Conservation (phyloP, 2,888 invertebrate genomes). For the Dryobotodes eremita region DNA sequence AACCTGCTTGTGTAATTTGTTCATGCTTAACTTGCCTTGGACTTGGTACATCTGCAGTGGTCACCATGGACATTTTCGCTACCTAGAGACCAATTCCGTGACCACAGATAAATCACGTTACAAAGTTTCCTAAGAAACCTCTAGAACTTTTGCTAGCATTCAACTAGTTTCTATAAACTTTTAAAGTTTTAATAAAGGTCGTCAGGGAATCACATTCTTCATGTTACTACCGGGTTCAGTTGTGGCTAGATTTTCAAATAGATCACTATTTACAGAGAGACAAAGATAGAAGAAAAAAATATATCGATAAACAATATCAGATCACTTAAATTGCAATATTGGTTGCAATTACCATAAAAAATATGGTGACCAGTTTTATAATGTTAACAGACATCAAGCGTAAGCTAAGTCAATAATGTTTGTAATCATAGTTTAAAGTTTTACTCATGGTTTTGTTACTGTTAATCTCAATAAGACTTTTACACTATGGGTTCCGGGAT, state of each 20-base stretch:
- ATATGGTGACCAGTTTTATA: too few species aligned
- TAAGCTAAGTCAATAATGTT: background rate
- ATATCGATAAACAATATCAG: background rate
- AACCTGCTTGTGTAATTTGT: background rate
- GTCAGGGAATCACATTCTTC: conserved; percentile 27
- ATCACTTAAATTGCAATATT: background rate
- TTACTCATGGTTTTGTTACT: background rate
- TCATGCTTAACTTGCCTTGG: background rate
- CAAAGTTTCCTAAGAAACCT: conserved; percentile 25
- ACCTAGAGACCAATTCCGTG: conserved; percentile 36
- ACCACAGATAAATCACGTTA: conserved; percentile 36
- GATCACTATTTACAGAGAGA: background rate
- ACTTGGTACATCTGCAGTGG: background rate
- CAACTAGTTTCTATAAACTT: conserved; percentile 29
- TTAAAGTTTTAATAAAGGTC: conserved; percentile 34
- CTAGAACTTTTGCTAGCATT: conserved; percentile 24
- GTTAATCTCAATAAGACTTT: background rate
- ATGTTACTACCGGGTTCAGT: background rate
- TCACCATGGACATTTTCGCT: background rate
- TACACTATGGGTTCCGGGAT: background rate
- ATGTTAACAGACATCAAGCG: too few species aligned
- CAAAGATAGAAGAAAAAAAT: background rate
- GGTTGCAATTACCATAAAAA: background rate
- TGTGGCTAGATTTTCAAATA: background rate
- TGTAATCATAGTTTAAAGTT: background rate